Conservation (phyloP, 2,113 vertebrate species). For the Eudyptes chrysolophus region DNA sequence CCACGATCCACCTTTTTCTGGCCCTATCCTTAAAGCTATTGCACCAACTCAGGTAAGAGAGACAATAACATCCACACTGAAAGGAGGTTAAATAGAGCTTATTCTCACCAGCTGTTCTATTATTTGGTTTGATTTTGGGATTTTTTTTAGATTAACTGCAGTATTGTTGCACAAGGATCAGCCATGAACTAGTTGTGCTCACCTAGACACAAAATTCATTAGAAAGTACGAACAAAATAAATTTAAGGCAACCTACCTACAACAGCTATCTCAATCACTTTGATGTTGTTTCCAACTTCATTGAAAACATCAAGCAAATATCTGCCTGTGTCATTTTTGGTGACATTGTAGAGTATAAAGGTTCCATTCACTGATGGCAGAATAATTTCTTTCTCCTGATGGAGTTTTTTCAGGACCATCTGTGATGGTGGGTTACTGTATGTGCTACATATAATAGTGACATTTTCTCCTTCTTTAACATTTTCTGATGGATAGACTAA, state of each 20-base stretch:
- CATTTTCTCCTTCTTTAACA: conserved; percentile 41
- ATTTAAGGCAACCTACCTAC: conserved; percentile 12
- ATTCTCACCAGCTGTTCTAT: not conserved
- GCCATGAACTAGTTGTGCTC: not conserved
- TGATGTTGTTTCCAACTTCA: conserved; percentile 8
- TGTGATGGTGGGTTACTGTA: conserved; percentile 23
- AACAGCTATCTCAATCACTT: conserved; percentile 11
- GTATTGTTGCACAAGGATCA: not conserved
- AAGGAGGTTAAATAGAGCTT: not conserved
- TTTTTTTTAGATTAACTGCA: not conserved
- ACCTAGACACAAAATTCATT: not conserved
- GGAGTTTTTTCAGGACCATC: conserved; percentile 34
- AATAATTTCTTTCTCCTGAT: conserved; percentile 15
- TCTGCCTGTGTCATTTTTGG: not conserved
- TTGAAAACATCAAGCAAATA: not conserved
- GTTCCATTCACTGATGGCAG: conserved; percentile 6
- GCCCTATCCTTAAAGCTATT: not conserved
- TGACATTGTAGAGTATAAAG: conserved; percentile 15
- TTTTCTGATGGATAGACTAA: conserved; percentile 38
- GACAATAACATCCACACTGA: not conserved
- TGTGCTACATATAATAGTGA: conserved; percentile 15
- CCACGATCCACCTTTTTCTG: not conserved
- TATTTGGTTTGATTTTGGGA: not conserved
- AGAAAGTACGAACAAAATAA: not conserved
- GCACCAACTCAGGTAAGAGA: not conserved